These are phyloP conservation scores for Holacanthella duospinosa DNA, from an alignment of 2,888 invertebrate genomes.

Conservation along the genomic window DNA sequence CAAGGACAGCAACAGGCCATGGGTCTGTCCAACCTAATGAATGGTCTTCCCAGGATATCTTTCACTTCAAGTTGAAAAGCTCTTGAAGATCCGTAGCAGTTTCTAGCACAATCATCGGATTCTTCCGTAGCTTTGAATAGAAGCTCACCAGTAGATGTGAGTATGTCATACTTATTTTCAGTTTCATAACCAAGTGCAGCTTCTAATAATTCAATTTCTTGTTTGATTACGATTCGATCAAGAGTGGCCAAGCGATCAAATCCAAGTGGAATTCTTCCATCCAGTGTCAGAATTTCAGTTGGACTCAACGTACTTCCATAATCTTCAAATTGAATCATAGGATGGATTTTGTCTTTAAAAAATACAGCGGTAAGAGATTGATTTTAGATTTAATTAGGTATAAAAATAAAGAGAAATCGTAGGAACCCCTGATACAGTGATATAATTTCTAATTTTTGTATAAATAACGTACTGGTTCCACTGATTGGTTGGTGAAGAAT, in stretches of 20 bases:
- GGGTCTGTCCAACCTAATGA: constrained; percentile 44
- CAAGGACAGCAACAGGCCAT: constrained; percentile 43
- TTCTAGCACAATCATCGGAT: constrained; percentile 44
- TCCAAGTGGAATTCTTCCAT: constrained; percentile 8
- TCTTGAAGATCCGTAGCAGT: constrained; percentile 43
- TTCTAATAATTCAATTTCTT: constrained; percentile 39
- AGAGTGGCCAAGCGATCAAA: constrained; percentile 13
- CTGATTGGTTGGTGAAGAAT: no score
- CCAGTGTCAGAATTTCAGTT: no score
- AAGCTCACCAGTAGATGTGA: constrained; percentile 38
- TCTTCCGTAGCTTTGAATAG: constrained; percentile 40
- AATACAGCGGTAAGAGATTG: no score
- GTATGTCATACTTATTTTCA: constrained; percentile 44
- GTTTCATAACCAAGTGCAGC: constrained; percentile 44
- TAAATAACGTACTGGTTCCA: no score
- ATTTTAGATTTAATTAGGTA: no score
- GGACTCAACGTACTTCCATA: no score
- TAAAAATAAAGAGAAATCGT: no score
- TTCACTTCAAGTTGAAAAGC: constrained; percentile 45
- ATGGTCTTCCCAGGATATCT: constrained; percentile 43
- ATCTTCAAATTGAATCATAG: neutral
- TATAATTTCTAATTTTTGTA: no score
- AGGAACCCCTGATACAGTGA: no score
- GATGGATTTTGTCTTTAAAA: no score
- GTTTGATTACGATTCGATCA: constrained; percentile 25